These are phyloP conservation scores for Lutjanus campechanus DNA, from an alignment of 2,797 vertebrate species.

Conservation along the genomic window DNA sequence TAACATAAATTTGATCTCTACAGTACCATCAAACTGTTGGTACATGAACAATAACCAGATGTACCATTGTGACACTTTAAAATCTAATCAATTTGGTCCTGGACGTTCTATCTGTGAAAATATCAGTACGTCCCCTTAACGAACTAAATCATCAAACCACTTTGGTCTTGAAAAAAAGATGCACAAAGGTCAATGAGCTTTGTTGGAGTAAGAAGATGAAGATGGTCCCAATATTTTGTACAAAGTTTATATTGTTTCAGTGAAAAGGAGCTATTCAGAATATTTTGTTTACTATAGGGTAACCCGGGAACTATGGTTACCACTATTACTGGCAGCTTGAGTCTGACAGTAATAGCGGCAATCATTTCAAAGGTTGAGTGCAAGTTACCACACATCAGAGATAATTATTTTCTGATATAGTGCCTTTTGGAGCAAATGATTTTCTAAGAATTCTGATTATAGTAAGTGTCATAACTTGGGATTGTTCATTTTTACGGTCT, in stretches of 20 bases:
- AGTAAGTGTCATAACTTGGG: conserved; percentile 15
- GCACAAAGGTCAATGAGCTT: not conserved
- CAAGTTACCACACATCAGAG: conserved; percentile 32
- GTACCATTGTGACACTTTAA: not conserved
- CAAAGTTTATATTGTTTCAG: conserved; percentile 22
- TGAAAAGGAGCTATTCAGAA: conserved; percentile 14
- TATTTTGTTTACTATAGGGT: conserved; percentile 32
- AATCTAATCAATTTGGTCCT: not conserved
- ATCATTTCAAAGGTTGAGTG: conserved; percentile 10
- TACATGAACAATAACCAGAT: not conserved
- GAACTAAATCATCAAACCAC: not conserved
- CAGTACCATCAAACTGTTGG: not conserved
- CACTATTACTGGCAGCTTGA: conserved; percentile 21
- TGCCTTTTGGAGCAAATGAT: conserved; percentile 67
- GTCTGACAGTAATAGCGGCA: conserved; percentile 19
- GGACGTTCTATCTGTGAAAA: not conserved
- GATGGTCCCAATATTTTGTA: conserved; percentile 32
- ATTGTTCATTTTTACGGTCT: conserved; percentile 28
- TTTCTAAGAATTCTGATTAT: conserved; percentile 45
- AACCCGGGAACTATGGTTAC: conserved; percentile 2
- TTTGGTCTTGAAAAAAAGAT: not conserved
- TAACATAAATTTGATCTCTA: not conserved
- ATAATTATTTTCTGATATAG: conserved; percentile 50
- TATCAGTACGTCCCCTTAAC: not conserved
- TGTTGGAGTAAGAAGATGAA: conserved; percentile 4